phyloP scores from a whole-genome alignment of 1,140 invertebrate genomes.

The Dysdera silvatica region DNA sequence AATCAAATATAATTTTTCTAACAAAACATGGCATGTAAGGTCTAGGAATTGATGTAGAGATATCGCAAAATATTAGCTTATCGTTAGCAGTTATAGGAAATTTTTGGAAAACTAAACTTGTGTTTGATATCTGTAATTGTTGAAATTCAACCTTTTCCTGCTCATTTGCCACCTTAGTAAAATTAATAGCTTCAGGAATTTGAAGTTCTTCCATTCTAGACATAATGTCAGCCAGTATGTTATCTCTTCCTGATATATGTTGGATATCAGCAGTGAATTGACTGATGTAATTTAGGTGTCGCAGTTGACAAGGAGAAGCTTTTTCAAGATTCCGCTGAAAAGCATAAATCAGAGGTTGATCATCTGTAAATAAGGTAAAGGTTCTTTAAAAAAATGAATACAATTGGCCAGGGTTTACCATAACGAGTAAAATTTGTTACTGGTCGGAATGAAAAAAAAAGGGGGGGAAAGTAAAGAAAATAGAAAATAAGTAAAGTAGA shows the following conservation, averaged over 20 bases:
- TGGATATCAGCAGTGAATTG: constrained; percentile 41
- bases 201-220: background rate
- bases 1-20: background rate
- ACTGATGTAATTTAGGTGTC: constrained; percentile 40
- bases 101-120: too few species aligned
- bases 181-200: too few species aligned
- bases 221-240: constrained; percentile 29
- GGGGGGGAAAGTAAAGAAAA: too few species aligned
- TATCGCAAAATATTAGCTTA: constrained; percentile 25
- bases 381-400: too few species aligned
- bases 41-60: background rate
- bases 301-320: background rate
- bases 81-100: too few species aligned
- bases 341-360: too few species aligned
- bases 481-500: too few species aligned
- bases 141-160: background rate
- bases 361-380: too few species aligned
- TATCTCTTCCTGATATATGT: constrained; percentile 40
- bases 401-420: too few species aligned
- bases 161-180: background rate
- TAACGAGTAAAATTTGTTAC: too few species aligned
- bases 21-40: constrained; percentile 4
- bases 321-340: too few species aligned
- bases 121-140: constrained; percentile 1
- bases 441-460: too few species aligned